Evolutionary conservation across 2,797 vertebrate genomes (phyloP), one percentile per base, ranked within the genome.

Genomic region (Xiphophorus birchmanni): DNA sequence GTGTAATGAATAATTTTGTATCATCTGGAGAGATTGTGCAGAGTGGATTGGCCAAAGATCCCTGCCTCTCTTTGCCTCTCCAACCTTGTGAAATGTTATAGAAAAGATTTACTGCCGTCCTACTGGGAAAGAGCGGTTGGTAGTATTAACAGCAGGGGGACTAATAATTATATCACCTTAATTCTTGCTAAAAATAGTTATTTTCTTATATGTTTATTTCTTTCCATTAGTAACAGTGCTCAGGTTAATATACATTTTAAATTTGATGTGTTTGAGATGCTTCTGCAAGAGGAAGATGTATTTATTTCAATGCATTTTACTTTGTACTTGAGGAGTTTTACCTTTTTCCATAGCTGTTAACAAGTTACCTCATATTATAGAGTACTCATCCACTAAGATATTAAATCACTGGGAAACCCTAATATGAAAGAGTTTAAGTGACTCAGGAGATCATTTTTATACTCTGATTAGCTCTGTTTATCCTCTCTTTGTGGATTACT

Each of bases 311-410:
- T 44, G 11, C 21, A 26, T 44, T 73, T 47, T 73, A 45, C 12
- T 47, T 72, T 45, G n/a, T 29, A 3, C 47, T 47, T 71, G 4
- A 18, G 35, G 32, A 42, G 37, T 67, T 67, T 29, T 40, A 23
- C 9, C 18, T 40, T 40, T 67, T 67, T 40, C 65, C 37, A 47
- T 78, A 80, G 67, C 73, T 73, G 71, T 82, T 76, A 80, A 69
- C 72, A 75, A 56, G 74, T 86, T 76, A 65, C 72, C 54, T 86
- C 71, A 73, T 75, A 71, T 82, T 75, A 89, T 73, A 73, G 52
- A 29, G 17, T 29, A 65, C 13, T 67, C 21, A 67, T 40, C 60
- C 29, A 9, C 54, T 75, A 17, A 2, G 35, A 76, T 37, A 2
- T 26, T 54, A 54, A 54, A 54, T 72, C 26, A 6, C 6, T 72